These are phyloP conservation scores for Neodiprion virginianus DNA, from an alignment of 1,140 invertebrate genomes.

Conservation along the genomic window DNA sequence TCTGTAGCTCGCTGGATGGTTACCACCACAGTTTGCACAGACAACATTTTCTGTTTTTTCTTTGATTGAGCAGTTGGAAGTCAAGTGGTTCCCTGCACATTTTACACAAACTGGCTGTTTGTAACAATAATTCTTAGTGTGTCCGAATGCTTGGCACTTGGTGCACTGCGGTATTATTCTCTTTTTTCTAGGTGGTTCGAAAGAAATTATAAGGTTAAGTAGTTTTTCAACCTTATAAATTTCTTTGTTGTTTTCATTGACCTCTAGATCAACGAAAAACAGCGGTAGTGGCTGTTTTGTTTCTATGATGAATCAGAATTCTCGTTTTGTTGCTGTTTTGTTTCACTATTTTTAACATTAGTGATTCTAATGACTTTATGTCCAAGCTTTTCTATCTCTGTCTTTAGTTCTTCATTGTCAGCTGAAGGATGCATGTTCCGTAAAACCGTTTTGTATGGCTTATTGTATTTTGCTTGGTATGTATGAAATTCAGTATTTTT, in stretches of 20 bases:
- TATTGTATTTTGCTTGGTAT: constrained; percentile 16
- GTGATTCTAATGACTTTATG: constrained; percentile 17
- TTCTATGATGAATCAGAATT: too few species aligned
- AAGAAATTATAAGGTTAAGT: constrained; percentile 35
- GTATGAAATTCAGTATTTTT: constrained; percentile 18
- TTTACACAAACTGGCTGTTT: constrained; percentile 42
- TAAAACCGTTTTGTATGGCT: constrained; percentile 15
- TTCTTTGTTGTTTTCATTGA: constrained; percentile 42
- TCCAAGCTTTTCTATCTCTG: constrained; percentile 12
- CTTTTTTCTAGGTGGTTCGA: constrained; percentile 40
- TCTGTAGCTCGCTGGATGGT: constrained; percentile 49
- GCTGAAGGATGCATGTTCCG: constrained; percentile 15
- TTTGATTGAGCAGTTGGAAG: constrained; percentile 26
- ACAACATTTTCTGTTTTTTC: constrained; percentile 33
- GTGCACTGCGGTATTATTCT: constrained; percentile 42
- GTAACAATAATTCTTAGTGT: constrained; percentile 46
- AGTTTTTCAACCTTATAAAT: constrained; percentile 42
- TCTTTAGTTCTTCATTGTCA: neutral
- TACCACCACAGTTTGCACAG: constrained; percentile 42
- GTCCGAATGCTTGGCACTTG: constrained; percentile 48
- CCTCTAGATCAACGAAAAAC: constrained; percentile 47
- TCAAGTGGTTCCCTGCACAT: constrained; percentile 20
- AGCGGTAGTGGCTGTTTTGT: constrained; percentile 36
- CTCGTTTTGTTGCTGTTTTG: too few species aligned
- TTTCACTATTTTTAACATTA: constrained; percentile 11